These are phyloP conservation scores for Ctenosaura bakeri DNA, from an alignment of 2,797 vertebrate species.

Conservation along the genomic window DNA sequence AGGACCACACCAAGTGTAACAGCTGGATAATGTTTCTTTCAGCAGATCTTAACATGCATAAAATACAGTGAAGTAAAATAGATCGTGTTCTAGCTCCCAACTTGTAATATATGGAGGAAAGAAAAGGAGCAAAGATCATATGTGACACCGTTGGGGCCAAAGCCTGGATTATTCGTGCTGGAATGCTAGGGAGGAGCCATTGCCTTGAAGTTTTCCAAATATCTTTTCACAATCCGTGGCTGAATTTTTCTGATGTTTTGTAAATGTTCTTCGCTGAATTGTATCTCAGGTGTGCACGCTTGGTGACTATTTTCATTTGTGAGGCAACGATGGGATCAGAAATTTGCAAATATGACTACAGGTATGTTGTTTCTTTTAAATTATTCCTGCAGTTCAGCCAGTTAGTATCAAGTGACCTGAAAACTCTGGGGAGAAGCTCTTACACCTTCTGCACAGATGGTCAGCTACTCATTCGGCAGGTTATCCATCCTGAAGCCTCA, in stretches of 20 bases:
- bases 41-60: too few species aligned
- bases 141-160: neutral
- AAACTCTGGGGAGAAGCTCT: slow-evolving; percentile 88
- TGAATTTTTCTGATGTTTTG: neutral
- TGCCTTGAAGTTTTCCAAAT: neutral
- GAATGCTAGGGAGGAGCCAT: neutral
- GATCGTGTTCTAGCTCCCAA: neutral
- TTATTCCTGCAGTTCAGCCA: slow-evolving; percentile 87
- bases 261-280: too few species aligned
- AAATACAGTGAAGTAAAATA: neutral
- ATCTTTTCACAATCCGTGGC: neutral
- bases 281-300: neutral
- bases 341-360: neutral
- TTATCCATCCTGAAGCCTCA: slow-evolving; percentile 94
- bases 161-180: neutral
- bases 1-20: neutral
- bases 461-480: slow-evolving; percentile 91
- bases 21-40: neutral
- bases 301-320: neutral
- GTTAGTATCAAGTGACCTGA: slow-evolving; percentile 89
- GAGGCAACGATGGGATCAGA: too few species aligned
- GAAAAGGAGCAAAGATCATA: neutral
- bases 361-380: slow-evolving; percentile 39
- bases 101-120: neutral
- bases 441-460: slow-evolving; percentile 92